Evolutionary conservation across 2,113 vertebrate genomes (phyloP), one percentile per base, ranked within the genome.

Genomic region (Psittacula cyanocephala): DNA sequence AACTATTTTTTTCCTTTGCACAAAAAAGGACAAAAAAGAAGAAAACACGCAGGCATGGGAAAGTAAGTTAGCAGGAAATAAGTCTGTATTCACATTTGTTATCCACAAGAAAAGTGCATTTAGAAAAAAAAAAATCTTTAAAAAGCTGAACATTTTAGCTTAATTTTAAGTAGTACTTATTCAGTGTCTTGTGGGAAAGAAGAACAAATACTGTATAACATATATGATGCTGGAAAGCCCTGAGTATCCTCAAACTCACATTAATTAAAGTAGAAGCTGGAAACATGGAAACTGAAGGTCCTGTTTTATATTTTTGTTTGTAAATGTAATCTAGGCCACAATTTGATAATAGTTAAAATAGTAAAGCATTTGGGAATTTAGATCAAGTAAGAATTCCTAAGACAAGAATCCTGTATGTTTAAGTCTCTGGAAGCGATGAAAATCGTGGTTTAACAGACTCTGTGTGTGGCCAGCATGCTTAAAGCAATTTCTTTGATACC

Each of bases 41-140:
- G 89, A 97, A 95, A 95, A 85, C 59, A 86, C 3, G 10, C 57
- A 91, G 76, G 89, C 95, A 92, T 96, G 95, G 96, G 95, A 97
- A 97, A 95, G 91, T 82, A 92, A 91, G 77, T 74, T n/a, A 82
- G 84, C 93, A 95, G 95, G 95, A 97, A 97, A 89, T 82, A 95
- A 93, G 81, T 62, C 43, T 84, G 81, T 84, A 85, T 92, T 94
- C 81, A 91, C 75, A 93, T 94, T 97, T 94, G 78, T 95, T 95
- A 85, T 59, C 37, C 81, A 82, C 44, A 89, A 95, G 49, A 94
- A 92, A 93, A 94, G 76, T 85, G 85, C 14, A 76, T 88, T 88
- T 83, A 25, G 0, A 25, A 72, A 89, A 69, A 69, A n/a, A 88
- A 86, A 47, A 35, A 20, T 57, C 24, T 79, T 91, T 77, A 0